Conservation (phyloP, 2,888 invertebrate species). For the Hyposoter didymator region DNA sequence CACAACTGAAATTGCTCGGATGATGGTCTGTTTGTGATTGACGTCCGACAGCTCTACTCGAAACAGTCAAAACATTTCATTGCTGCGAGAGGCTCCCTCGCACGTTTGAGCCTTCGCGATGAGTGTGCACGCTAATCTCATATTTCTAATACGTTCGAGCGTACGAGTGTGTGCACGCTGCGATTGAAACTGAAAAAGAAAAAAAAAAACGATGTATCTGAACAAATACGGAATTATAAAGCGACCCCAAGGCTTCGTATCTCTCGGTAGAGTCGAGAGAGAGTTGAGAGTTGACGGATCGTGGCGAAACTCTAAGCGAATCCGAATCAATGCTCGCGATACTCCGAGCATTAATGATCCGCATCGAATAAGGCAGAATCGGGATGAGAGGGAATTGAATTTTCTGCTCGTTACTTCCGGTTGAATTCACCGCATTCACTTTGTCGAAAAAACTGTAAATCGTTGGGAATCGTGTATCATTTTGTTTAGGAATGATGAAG, state of each 20-base stretch:
- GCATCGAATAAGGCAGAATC: conserved; percentile 55
- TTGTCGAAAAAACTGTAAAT: not conserved
- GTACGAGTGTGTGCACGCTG: not conserved
- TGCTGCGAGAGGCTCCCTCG: conserved; percentile 60
- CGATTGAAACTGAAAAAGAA: not conserved
- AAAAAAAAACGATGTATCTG: not conserved
- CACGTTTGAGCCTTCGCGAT: conserved; percentile 12
- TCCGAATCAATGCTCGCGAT: conserved; percentile 74
- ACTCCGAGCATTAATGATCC: conserved; percentile 38
- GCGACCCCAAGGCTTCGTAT: not conserved
- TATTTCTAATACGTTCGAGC: not conserved
- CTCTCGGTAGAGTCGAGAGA: not conserved
- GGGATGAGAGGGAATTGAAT: conserved; percentile 18
- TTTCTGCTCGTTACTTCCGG: conserved; percentile 1
- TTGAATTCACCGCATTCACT: not conserved
- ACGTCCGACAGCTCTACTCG: conserved; percentile 80
- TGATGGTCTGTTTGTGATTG: conserved; percentile 78
- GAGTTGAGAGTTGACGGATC: no score
- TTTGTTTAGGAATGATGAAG: no score
- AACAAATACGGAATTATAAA: not conserved
- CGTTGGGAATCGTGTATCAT: no score
- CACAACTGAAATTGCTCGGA: conserved; percentile 78
- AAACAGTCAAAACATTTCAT: conserved; percentile 81
- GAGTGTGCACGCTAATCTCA: not conserved
- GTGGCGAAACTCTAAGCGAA: conserved; percentile 61